Evolutionary conservation across 23 tunicate species (phyloP).

Genomic region (Diplosoma virens): DNA sequence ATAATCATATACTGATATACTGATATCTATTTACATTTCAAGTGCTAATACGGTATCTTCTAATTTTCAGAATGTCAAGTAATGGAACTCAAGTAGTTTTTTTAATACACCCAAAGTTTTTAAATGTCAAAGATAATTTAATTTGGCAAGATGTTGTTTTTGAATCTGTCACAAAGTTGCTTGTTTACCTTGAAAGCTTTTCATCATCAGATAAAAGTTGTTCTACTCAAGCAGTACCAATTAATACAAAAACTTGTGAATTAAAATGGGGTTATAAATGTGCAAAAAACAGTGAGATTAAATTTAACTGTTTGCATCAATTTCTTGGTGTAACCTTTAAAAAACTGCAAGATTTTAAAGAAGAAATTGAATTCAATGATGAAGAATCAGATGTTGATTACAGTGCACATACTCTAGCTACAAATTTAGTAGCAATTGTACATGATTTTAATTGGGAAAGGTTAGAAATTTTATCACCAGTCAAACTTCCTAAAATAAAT

Average conservation of each 20-base stretch:
- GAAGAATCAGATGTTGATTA: constrained; percentile 14
- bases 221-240: not conserved
- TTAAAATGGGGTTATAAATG: constrained; percentile 69
- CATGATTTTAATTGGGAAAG: constrained; percentile 78
- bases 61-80: constrained; percentile 1
- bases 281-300: constrained; percentile 23
- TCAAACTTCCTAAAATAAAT: constrained; percentile 32
- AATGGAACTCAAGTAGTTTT: constrained; percentile 39
- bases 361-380: constrained; percentile 21
- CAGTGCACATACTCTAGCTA: constrained; percentile 38
- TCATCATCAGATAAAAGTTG: not conserved
- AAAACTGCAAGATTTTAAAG: constrained; percentile 24
- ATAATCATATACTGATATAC: too few species aligned
- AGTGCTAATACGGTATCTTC: too few species aligned
- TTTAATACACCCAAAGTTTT: constrained; percentile 23
- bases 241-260: not conserved
- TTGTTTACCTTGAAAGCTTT: not conserved
- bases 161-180: not conserved
- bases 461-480: constrained; percentile 50
- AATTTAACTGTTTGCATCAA: constrained; percentile 12
- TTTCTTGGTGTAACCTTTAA: constrained; percentile 23
- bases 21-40: too few species aligned
- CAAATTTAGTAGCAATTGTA: constrained; percentile 30
- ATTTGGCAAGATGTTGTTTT: not conserved
- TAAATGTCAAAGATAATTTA: not conserved